Evolutionary conservation across 1,140 invertebrate genomes (phyloP), one percentile per base, ranked within the genome.

Genomic region (Tribolium madens): DNA sequence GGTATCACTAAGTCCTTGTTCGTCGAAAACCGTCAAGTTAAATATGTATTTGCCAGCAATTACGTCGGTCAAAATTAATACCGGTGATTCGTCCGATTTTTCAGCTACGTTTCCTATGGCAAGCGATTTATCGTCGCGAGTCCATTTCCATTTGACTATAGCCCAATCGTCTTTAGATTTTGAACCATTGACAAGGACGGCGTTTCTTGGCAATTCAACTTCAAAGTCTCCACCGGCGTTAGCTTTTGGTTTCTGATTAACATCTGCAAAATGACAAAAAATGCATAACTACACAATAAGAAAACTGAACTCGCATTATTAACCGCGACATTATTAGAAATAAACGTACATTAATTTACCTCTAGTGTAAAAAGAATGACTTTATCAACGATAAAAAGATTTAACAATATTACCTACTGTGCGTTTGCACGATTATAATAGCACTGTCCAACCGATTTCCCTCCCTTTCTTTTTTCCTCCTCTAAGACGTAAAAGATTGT

Each of bases 11-110:
- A 94, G 87, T 1, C 96, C 96, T 86, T 98, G 96, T 73, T 94
- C 93, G 86, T 98, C 97, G 46, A 89, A 92, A 2, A 98, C 96
- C 73, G 92, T 95, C 26, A 98, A 87, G 81, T 92, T 93, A 82
- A 97, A 98, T 0, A 95, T 90, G 82, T 98, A 98, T 78, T 92
- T 90, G 0, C 97, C 96, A 4, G 93, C 90, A 74, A 96, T 91
- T 18, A 98, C 87, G 84, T 97, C 93, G 48, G 92, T 93, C 85
- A 96, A 91, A 90, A 95, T 93, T 75, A 96, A 87, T n/a, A 95
- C 86, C 0, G 94, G 88, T 14, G 91, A 90, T 75, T 90, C 89
- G 78, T 95, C 93, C 0, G 93, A 92, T 76, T 91, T 86, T 50
- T 92, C 90, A 76, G 96, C 89, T 78, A 96, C 90, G 52, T 91